phyloP scores from a whole-genome alignment of 2,797 vertebrate species.

The Anguilla marmorata region DNA sequence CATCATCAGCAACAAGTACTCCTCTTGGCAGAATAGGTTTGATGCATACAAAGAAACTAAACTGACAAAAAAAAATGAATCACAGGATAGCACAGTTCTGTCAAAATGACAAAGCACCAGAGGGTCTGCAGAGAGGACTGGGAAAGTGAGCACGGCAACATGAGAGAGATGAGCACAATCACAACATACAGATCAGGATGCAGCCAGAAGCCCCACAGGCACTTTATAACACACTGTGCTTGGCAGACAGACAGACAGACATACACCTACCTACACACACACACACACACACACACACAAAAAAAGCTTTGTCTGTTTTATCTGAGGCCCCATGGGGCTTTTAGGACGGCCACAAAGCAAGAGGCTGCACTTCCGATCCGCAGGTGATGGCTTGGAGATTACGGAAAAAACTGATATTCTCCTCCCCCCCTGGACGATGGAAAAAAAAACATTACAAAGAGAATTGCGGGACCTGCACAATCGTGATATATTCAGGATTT shows the following conservation, averaged over 20 bases:
- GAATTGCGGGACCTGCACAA: background rate
- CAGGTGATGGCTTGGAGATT: background rate
- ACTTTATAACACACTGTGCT: background rate
- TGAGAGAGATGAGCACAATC: background rate
- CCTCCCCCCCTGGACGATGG: background rate
- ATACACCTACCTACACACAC: background rate
- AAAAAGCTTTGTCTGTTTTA: background rate
- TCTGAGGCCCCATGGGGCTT: background rate
- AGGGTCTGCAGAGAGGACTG: background rate
- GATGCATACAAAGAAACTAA: background rate
- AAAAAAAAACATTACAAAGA: background rate
- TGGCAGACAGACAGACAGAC: background rate
- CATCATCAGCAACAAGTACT: background rate
- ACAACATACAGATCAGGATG: background rate
- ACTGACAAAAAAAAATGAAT: background rate
- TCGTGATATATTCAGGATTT: background rate
- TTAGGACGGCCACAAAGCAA: background rate
- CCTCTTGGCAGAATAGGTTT: background rate
- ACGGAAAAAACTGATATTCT: background rate
- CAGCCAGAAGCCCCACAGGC: background rate
- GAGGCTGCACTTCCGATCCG: background rate
- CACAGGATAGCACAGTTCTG: background rate
- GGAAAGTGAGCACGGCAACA: background rate
- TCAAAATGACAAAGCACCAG: background rate
- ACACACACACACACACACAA: background rate